These are phyloP conservation scores for Panzeria rudis DNA, from an alignment of 2,888 invertebrate species.

Conservation along the genomic window DNA sequence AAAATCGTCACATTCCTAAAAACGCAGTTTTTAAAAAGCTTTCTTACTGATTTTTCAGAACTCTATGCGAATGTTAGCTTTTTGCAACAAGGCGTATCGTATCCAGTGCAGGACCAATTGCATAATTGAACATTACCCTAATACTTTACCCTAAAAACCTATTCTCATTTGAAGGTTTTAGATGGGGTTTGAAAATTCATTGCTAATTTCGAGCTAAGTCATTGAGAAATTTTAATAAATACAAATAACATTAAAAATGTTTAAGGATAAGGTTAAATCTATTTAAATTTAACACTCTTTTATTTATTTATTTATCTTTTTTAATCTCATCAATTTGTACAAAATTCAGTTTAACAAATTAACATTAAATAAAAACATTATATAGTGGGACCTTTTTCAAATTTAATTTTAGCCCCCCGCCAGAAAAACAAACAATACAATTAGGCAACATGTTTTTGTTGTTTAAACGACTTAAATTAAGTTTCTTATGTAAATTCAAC, in stretches of 20 bases:
- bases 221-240: background rate
- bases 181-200: no score
- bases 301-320: background rate
- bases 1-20: no score
- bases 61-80: no score
- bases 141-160: background rate
- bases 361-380: background rate
- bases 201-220: background rate
- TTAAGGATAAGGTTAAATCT: background rate
- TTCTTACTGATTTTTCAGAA: no score
- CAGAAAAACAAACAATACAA: background rate
- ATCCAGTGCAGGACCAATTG: no score
- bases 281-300: background rate
- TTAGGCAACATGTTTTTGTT: background rate
- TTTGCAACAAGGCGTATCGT: no score
- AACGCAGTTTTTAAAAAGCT: no score
- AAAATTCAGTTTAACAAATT: background rate
- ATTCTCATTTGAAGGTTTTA: background rate
- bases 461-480: conserved; percentile 15
- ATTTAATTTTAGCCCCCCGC: no score
- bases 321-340: background rate
- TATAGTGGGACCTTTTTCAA: no score
- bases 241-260: background rate
- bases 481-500: conserved; percentile 22
- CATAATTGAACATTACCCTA: no score